Base-by-base conservation (phyloP, 2,888 invertebrate genomes). In the Oxycera nigricornis region DNA sequence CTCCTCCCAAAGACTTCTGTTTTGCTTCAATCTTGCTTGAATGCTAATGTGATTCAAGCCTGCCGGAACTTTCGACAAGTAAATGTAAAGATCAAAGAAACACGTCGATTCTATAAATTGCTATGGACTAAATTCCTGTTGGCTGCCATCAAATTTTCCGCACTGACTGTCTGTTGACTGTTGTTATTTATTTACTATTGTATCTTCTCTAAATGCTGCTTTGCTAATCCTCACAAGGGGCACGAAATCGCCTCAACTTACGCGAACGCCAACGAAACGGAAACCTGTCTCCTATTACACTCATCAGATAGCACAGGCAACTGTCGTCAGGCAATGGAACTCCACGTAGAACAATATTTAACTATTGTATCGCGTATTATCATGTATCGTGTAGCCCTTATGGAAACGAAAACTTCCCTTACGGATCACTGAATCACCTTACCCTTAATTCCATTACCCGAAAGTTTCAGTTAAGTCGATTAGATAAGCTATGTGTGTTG, bases 401-500 rank as follows among this genome's bases (percentile, higher is more conserved):
- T 67, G 39, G 30, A 68, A 39, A 26, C 30, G 20, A n/a, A n/a
- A 41, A 67, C 24, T 26, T 68, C 24, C 7, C 39, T 68, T 39
- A 31, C 70, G 72, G 72, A 72, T 72, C 39, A 57, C 14, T 41
- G 72, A 55, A 39, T 20, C 59, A 72, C 57, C 59, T 72, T 72
- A 35, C 57, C 41, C 57, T 35, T 72, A 59, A 72, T 59, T 72
- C 59, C 41, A 57, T 72, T 59, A 72, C 41, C n/a, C 28, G 17
- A 73, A 67, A 67, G 57, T 73, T 73, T 26, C 26, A 22, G 20
- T 65, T 65, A 73, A 73, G 28, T 67, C 67, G 73, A 73, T 73
- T 73, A 73, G 67, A 24, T 70, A 74, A 74, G 41, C 46, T 24
- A 22, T 31, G 11, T 35, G 20, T 52, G 35, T 31, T 26, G 22